Percentiles rank a stretch among this genome's conserved stretches.
Conservation (phyloP, 2,113 vertebrate species). For the Sardina pilchardus region DNA sequence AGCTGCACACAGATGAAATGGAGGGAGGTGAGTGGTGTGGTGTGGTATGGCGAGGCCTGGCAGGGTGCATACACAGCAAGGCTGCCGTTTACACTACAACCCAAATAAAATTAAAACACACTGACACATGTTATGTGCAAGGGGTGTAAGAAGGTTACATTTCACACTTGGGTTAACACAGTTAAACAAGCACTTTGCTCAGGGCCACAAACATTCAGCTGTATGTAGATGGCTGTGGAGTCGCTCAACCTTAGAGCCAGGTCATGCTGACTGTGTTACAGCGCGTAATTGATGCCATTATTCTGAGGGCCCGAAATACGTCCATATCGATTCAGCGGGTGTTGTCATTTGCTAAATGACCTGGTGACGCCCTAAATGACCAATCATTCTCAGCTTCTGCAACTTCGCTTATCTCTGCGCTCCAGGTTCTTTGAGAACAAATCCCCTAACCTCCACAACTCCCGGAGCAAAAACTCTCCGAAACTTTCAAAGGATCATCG, state of each 20-base stretch:
- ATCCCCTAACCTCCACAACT: slow-evolving; percentile 2
- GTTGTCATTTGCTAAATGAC: background rate
- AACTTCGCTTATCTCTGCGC: background rate
- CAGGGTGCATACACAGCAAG: background rate
- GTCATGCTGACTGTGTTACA: background rate
- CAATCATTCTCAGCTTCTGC: background rate
- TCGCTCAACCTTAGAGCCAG: background rate
- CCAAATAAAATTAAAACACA: background rate
- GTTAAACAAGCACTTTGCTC: background rate
- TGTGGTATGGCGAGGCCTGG: background rate
- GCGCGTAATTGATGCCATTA: slow-evolving; percentile 6
- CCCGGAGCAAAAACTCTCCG: background rate
- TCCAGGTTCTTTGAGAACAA: background rate
- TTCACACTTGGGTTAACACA: background rate
- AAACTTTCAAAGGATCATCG: background rate
- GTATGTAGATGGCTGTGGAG: background rate
- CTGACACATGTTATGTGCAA: background rate
- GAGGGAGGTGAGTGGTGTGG: background rate
- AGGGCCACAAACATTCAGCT: background rate
- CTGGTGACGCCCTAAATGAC: background rate
- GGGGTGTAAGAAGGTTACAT: slow-evolving; percentile 4
- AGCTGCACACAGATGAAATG: background rate
- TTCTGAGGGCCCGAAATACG: background rate
- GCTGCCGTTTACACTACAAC: slow-evolving; percentile 1
- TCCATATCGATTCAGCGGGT: background rate